These are phyloP conservation scores for Caradrina clavipalpis DNA, from an alignment of 2,888 invertebrate genomes.

Conservation along the genomic window DNA sequence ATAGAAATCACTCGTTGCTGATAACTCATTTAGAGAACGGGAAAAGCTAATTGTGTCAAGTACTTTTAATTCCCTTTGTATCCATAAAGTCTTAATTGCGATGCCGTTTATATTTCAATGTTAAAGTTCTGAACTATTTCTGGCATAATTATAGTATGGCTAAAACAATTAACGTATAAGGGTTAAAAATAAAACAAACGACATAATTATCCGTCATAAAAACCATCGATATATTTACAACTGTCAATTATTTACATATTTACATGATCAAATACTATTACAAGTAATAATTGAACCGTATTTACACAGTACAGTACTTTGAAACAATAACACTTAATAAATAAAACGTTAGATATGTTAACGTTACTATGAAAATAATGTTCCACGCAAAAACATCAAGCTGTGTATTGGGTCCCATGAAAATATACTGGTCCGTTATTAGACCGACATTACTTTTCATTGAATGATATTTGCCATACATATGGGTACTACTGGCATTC, in stretches of 20 bases:
- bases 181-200: slow-evolving; percentile 74
- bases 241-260: slow-evolving; percentile 84
- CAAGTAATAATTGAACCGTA: slow-evolving; percentile 78
- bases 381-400: slow-evolving; percentile 46
- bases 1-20: neutral
- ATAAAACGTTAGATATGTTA: slow-evolving; percentile 73
- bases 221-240: slow-evolving; percentile 90
- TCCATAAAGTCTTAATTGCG: no score
- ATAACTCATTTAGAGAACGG: neutral
- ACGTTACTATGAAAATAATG: slow-evolving; percentile 55
- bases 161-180: neutral
- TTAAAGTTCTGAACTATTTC: no score
- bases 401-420: slow-evolving; percentile 68
- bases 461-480: neutral
- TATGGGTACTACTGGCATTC: neutral
- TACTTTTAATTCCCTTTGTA: neutral
- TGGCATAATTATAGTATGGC: no score
- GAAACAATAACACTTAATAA: slow-evolving; percentile 52
- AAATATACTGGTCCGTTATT: slow-evolving; percentile 56
- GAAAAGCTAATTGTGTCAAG: neutral
- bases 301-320: slow-evolving; percentile 74
- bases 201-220: slow-evolving; percentile 83
- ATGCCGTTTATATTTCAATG: no score
- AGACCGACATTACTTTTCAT: slow-evolving; percentile 52
- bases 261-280: slow-evolving; percentile 76